Conservation (phyloP, 2,113 vertebrate genomes). For the Chamaea fasciata region DNA sequence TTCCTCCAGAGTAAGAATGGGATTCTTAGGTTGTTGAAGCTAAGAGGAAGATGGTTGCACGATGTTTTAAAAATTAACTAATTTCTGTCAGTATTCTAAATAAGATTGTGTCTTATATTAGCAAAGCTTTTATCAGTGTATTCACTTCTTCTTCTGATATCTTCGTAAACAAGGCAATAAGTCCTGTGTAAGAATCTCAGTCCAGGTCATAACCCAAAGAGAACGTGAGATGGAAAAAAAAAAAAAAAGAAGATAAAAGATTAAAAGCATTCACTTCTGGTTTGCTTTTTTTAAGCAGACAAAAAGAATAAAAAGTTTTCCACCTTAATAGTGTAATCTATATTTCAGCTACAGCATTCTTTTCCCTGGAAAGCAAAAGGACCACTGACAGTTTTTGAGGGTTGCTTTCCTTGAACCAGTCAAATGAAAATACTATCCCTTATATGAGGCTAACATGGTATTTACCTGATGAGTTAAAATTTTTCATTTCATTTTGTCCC, state of each 20-base stretch:
- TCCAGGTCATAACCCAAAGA: background rate
- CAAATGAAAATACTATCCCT: slow-evolving; percentile 40
- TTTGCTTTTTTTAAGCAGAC: background rate
- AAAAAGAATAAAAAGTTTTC: background rate
- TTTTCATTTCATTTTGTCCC: background rate
- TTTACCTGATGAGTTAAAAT: background rate
- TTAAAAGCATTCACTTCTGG: background rate
- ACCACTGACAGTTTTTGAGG: background rate
- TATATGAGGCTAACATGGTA: background rate
- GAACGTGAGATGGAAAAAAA: background rate
- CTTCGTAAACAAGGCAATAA: background rate
- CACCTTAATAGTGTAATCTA: background rate
- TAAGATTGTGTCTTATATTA: background rate
- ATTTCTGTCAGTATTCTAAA: background rate
- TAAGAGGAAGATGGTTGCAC: background rate
- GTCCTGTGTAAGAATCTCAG: background rate
- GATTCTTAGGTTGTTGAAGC: background rate
- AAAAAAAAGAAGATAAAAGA: background rate
- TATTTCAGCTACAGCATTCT: background rate
- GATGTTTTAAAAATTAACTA: background rate
- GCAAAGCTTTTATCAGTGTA: background rate
- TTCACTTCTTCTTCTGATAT: background rate
- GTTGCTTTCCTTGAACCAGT: background rate
- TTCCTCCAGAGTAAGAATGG: background rate
- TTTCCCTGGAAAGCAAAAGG: background rate